Conservation (phyloP, 2,888 invertebrate species). For the Petrolisthes cinctipes region DNA sequence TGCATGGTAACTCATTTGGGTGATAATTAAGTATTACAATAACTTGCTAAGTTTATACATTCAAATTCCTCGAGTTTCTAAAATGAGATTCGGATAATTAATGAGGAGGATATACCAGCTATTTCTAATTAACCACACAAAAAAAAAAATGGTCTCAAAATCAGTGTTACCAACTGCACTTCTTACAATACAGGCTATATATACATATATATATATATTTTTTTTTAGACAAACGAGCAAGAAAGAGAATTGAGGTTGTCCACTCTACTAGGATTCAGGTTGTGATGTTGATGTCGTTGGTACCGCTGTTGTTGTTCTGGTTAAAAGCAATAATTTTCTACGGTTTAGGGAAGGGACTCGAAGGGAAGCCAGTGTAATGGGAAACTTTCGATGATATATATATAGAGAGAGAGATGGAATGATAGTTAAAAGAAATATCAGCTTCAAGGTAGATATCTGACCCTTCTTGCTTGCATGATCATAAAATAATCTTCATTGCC, state of each 20-base stretch:
- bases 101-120: no score
- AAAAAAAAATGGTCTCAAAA: no score
- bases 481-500: not conserved
- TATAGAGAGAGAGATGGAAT: not conserved
- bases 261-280: constrained; percentile 36
- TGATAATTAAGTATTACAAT: no score
- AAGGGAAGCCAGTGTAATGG: not conserved
- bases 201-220: constrained; percentile 24
- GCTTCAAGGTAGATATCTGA: no score
- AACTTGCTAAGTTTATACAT: no score
- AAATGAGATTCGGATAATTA: no score
- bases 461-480: no score
- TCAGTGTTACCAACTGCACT: no score
- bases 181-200: no score
- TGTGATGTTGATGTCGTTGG: constrained; percentile 43
- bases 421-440: not conserved
- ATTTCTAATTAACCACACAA: no score
- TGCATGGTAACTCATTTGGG: no score
- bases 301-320: constrained; percentile 45
- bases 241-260: not conserved
- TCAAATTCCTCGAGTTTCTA: no score
- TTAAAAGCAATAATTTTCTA: constrained; percentile 56
- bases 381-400: not conserved
- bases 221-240: not conserved
- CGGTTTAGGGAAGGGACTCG: constrained; percentile 8